Evolutionary conservation across 1,140 invertebrate genomes (phyloP).

Genomic region (Druon quercuslanigerum): DNA sequence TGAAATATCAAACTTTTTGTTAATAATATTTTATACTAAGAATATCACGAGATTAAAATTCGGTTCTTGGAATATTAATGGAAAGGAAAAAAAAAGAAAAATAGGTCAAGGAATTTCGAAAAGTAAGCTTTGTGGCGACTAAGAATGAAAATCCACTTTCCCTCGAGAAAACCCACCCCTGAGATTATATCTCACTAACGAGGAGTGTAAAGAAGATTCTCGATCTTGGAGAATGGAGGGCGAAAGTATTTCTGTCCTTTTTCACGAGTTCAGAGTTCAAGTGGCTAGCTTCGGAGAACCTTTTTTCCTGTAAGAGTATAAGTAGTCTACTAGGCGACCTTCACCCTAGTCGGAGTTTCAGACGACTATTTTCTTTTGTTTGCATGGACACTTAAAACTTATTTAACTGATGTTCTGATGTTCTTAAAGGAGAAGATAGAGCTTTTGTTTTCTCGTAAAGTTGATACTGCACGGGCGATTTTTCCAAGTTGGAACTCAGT

Average conservation of each 20-base stretch:
- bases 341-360: background rate
- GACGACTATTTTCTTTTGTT: background rate
- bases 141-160: background rate
- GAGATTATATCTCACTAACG: slow-evolving; percentile 1
- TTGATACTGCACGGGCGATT: background rate
- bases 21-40: no score
- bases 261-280: background rate
- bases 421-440: background rate
- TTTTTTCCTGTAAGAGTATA: background rate
- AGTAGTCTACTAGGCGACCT: background rate
- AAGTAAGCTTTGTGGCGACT: no score
- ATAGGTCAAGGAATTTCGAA: no score
- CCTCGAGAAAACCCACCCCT: background rate
- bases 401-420: slow-evolving; percentile 13
- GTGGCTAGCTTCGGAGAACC: background rate
- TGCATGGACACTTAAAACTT: slow-evolving; percentile 5
- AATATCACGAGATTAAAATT: no score
- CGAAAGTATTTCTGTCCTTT: background rate
- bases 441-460: slow-evolving; percentile 10
- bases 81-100: no score
- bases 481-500: background rate
- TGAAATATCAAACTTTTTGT: no score
- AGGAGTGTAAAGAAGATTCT: background rate
- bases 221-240: background rate
- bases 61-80: no score